Evolutionary conservation across 2,797 vertebrate genomes (phyloP), one percentile per base, ranked within the genome.

Genomic region (Sebastiscus tertius): DNA sequence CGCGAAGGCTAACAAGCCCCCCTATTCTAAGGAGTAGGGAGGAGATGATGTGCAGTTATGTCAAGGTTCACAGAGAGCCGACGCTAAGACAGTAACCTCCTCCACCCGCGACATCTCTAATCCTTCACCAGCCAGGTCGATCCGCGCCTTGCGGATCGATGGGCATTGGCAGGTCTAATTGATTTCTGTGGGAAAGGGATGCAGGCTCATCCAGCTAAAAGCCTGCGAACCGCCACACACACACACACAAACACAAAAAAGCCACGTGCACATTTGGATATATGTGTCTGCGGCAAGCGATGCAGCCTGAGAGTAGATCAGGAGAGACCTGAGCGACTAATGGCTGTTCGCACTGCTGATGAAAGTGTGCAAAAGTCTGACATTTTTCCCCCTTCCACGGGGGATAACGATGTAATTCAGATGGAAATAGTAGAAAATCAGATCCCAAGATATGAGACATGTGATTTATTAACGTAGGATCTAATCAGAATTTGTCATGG

Each of bases 181-280:
- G 95, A 95, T 95, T 94, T 94, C 90, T 92, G 91, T 94, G 93
- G 89, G 92, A 96, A 95, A 92, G 77, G 60, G 75, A 83, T 81
- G 74, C 33, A 58, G 87, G 68, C 85, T 93, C 79, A 91, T 93
- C 82, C 83, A 66, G 73, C 78, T 94, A 84, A 93, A 92, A 90
- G 80, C 87, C 65, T 63, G 56, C 68, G 69, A 34, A 34, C 75
- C 71, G 2, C 22, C 60, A 36, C 64, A 61, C 64, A 42, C 36
- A 29, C 29, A 68, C 74, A 52, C 26, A 36, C 64, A 16, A 5
- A 42, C 39, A 74, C 74, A 46, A 6, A 64, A 62, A 49, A 52
- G 22, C 52, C 27, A 31, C 6, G 10, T 14, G 20, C 31, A 80
- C 56, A 64, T 56, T 64, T 46, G 75, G 68, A 69, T 67, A 4